Evolutionary conservation across 2,888 invertebrate genomes (phyloP).

Genomic region (Andrena haemorrhoa): DNA sequence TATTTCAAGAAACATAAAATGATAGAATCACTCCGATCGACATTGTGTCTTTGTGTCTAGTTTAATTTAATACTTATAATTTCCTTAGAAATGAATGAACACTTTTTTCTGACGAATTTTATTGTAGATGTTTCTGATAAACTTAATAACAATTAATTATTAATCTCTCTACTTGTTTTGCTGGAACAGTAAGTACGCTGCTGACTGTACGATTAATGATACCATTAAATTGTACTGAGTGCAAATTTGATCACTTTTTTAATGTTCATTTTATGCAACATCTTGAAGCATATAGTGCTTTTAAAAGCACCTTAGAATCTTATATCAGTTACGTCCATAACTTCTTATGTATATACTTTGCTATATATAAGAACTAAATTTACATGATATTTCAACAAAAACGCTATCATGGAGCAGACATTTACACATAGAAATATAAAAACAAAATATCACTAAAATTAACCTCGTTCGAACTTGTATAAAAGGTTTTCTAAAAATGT

Average conservation of each 20-base stretch:
- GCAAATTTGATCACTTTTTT: conserved; percentile 76
- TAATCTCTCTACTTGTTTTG: conserved; percentile 57
- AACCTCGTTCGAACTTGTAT: conserved; percentile 79
- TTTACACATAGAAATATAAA: conserved; percentile 83
- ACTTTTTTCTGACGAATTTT: conserved; percentile 67
- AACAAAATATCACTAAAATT: conserved; percentile 81
- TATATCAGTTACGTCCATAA: conserved; percentile 75
- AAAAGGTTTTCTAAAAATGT: conserved; percentile 74
- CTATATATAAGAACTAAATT: conserved; percentile 80
- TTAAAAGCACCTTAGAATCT: conserved; percentile 64
- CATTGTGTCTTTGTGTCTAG: conserved; percentile 32
- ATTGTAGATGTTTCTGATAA: conserved; percentile 53
- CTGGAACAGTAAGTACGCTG: conserved; percentile 81
- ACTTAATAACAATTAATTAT: conserved; percentile 64
- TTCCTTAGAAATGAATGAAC: conserved; percentile 75
- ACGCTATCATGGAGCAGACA: conserved; percentile 82
- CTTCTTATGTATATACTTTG: conserved; percentile 70
- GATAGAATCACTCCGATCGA: conserved; percentile 58
- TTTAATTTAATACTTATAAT: conserved; percentile 65
- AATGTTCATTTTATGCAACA: conserved; percentile 67
- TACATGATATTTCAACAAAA: conserved; percentile 84
- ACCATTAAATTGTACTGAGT: conserved; percentile 81
- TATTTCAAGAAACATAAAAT: conserved; percentile 66
- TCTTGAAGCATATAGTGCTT: conserved; percentile 65
- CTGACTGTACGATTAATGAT: conserved; percentile 78